A percentile compares a stretch with the other conserved stretches of the same genome.
Conservation (phyloP, 1,140 invertebrate genomes). For the Trichoplusia ni region DNA sequence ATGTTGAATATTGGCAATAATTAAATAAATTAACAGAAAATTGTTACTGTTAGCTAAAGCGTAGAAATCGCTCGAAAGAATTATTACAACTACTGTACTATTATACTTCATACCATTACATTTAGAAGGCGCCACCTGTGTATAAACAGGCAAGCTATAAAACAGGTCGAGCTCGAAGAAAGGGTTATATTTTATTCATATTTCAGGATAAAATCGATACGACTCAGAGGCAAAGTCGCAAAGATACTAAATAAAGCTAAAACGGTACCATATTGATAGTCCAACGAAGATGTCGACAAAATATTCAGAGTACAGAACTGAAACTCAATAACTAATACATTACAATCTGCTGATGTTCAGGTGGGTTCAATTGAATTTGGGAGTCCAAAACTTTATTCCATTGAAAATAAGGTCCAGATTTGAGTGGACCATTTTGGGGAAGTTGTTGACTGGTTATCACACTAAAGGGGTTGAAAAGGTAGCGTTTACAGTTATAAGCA, state of each 20-base stretch:
- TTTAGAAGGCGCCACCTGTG: background rate
- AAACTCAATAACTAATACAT: constrained; percentile 23
- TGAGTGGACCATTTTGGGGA: background rate
- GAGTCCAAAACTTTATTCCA: constrained; percentile 2
- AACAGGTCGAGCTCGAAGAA: background rate
- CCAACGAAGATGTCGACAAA: background rate
- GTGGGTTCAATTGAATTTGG: constrained; percentile 6
- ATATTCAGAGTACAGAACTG: constrained; percentile 1
- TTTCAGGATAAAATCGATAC: background rate
- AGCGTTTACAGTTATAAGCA: too few species aligned
- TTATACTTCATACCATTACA: too few species aligned
- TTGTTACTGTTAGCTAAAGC: too few species aligned
- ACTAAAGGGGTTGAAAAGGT: background rate
- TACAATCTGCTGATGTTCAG: constrained; percentile 15
- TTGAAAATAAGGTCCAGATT: constrained; percentile 10
- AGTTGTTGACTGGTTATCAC: background rate
- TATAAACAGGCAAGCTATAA: background rate
- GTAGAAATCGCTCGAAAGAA: too few species aligned
- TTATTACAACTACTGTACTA: too few species aligned
- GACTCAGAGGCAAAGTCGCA: background rate
- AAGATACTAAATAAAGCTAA: background rate
- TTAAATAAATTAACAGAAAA: too few species aligned
- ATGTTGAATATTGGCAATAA: too few species aligned
- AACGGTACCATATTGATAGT: constrained; percentile 10
- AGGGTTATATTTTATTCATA: constrained; percentile 16